These are phyloP conservation scores for Gymnogyps californianus DNA, from an alignment of 2,113 vertebrate species.

Conservation along the genomic window DNA sequence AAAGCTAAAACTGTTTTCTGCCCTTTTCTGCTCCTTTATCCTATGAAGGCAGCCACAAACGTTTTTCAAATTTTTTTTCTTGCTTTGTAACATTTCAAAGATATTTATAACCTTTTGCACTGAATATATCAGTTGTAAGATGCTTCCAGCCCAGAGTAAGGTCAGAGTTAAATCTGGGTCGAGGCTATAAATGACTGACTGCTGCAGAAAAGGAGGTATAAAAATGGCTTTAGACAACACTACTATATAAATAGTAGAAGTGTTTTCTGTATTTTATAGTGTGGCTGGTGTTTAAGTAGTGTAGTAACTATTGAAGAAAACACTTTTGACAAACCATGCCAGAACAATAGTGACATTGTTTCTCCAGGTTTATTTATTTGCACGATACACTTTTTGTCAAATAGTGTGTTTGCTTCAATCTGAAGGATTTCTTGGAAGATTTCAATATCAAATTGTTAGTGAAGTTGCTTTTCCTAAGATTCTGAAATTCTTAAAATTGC, in stretches of 20 bases:
- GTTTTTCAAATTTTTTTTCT: neutral
- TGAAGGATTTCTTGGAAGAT: neutral
- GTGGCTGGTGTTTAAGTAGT: neutral
- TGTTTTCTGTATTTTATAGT: neutral
- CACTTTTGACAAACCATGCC: neutral
- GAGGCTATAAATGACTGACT: slow-evolving; percentile 27
- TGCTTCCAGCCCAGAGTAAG: slow-evolving; percentile 32
- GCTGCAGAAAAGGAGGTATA: neutral
- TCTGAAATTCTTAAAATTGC: neutral
- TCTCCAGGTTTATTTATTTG: neutral
- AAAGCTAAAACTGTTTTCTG: neutral
- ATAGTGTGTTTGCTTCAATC: neutral
- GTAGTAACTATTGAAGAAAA: neutral
- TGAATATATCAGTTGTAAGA: slow-evolving; percentile 6
- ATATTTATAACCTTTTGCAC: slow-evolving; percentile 46
- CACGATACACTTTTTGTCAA: neutral
- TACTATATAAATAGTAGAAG: neutral
- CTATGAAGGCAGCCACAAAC: neutral
- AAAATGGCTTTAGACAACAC: neutral
- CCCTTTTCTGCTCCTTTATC: slow-evolving; percentile 8
- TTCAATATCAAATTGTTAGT: neutral
- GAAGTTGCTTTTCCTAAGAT: neutral
- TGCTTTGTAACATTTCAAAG: slow-evolving; percentile 38
- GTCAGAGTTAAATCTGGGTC: slow-evolving; percentile 1
- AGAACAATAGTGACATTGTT: neutral